A percentile compares a stretch with the other conserved stretches of the same genome.
These are phyloP conservation scores for Frieseomelitta varia DNA, from an alignment of 1,140 invertebrate genomes.

Conservation along the genomic window DNA sequence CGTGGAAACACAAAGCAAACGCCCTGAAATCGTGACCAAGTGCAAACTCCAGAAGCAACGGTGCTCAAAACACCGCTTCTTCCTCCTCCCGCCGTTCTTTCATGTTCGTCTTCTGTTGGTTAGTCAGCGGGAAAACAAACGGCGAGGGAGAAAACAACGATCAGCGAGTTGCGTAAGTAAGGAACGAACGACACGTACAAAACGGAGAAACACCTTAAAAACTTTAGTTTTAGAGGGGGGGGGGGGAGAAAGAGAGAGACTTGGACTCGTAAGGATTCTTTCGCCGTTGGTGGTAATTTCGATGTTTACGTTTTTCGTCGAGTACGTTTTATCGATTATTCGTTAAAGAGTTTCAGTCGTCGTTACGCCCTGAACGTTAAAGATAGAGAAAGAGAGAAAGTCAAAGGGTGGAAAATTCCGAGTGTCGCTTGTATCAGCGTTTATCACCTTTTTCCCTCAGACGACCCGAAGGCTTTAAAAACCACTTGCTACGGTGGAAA, in stretches of 20 bases:
- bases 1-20: conserved; percentile 70
- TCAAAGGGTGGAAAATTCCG: conserved; percentile 46
- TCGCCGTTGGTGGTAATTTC: background rate
- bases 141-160: background rate
- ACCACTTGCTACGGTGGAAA: conserved; percentile 1
- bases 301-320: conserved; percentile 25
- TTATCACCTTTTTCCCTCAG: conserved; percentile 41
- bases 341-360: conserved; percentile 9
- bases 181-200: background rate
- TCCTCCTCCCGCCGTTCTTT: background rate
- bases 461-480: conserved; percentile 44
- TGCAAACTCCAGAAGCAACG: conserved; percentile 58
- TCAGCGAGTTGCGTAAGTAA: conserved; percentile 2
- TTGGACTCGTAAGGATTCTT: background rate
- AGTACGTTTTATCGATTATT: conserved; percentile 15
- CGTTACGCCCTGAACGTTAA: background rate
- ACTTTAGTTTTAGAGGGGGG: no score
- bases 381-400: background rate
- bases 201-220: background rate
- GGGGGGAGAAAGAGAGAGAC: background rate
- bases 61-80: conserved; percentile 32
- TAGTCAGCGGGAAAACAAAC: background rate
- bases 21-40: conserved; percentile 77
- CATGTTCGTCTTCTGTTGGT: background rate
- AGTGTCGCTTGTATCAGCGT: conserved; percentile 30